Evolutionary conservation across 2,113 vertebrate genomes (phyloP), one percentile per base, ranked within the genome.

Genomic region (Potamarius usumacintae): DNA sequence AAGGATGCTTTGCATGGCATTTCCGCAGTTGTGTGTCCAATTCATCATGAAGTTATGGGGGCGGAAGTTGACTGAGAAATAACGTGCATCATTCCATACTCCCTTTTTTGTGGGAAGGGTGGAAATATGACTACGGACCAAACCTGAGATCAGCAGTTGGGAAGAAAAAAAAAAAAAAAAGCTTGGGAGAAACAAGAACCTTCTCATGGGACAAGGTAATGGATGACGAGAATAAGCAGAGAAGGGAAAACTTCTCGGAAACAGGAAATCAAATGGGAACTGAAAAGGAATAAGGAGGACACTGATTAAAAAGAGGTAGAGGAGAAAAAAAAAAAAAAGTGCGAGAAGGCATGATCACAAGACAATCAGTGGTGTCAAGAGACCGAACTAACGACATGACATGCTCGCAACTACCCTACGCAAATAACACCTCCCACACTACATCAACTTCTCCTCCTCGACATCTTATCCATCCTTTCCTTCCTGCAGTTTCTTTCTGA

Each of bases 391-490:
- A 42, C 84, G 34, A 25, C 34, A 58, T 84, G 50, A 53, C 81
- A 88, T 84, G 69, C 81, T 60, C 58, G 89, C 53, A 62, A n/a
- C 63, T 22, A 82, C 53, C 48, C 22, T 74, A n/a, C 50, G 81
- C 50, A 55, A 79, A 52, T 63, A 83, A 67, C 65, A 69, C 77
- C 69, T 87, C 78, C 67, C 55, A 62, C 48, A 60, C 18, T 57
- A 30, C 42, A 63, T 50, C 20, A 55, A 14, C 25, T 62, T 4
- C 50, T 11, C 30, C 63, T 72, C 52, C 27, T 25, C 30, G 9
- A n/a, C 22, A 25, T 50, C 62, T 48, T 80, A 52, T 55, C 5
- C 2, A 42, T 78, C 48, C 48, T 69, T 7, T 25, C 34, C 69
- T 80, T 82, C 18, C 50, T 82, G 60, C 30, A 12, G 65, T 85